These are phyloP conservation scores for Philereme vetulata DNA, from an alignment of 2,888 invertebrate genomes.

Conservation along the genomic window DNA sequence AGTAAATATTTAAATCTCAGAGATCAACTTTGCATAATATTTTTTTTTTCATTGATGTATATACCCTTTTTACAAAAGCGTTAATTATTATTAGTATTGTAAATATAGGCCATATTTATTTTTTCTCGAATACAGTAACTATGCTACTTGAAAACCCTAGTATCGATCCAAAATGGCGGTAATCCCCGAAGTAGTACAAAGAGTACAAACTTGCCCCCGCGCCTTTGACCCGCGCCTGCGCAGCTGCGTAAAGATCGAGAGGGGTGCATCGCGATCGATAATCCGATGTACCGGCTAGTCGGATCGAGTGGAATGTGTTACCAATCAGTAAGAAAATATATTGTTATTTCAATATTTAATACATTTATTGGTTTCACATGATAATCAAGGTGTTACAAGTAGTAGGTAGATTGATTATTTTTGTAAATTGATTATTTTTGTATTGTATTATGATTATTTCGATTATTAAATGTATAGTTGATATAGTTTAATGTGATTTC, in stretches of 20 bases:
- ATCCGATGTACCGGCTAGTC: slow-evolving; percentile 35
- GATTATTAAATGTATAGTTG: too few species aligned
- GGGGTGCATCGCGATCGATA: slow-evolving; percentile 75
- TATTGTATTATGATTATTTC: too few species aligned
- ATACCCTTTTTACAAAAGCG: neutral
- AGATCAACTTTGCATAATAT: too few species aligned
- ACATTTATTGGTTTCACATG: too few species aligned
- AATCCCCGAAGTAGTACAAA: slow-evolving; percentile 64
- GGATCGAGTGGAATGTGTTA: slow-evolving; percentile 38
- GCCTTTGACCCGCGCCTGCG: slow-evolving; percentile 79
- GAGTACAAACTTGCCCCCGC: slow-evolving; percentile 58
- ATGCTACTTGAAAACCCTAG: slow-evolving; percentile 19
- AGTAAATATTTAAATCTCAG: too few species aligned
- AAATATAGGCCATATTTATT: neutral
- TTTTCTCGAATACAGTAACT: neutral
- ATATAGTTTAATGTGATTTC: too few species aligned
- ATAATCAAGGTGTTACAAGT: too few species aligned
- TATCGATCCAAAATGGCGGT: slow-evolving; percentile 63
- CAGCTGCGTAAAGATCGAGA: slow-evolving; percentile 76
- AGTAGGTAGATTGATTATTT: too few species aligned
- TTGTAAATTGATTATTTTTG: too few species aligned
- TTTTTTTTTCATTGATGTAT: neutral
- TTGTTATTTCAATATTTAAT: too few species aligned
- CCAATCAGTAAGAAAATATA: slow-evolving; percentile 18
- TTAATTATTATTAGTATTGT: neutral